Conservation (phyloP, 1,140 invertebrate genomes). For the Scaptomyza hsui region DNA sequence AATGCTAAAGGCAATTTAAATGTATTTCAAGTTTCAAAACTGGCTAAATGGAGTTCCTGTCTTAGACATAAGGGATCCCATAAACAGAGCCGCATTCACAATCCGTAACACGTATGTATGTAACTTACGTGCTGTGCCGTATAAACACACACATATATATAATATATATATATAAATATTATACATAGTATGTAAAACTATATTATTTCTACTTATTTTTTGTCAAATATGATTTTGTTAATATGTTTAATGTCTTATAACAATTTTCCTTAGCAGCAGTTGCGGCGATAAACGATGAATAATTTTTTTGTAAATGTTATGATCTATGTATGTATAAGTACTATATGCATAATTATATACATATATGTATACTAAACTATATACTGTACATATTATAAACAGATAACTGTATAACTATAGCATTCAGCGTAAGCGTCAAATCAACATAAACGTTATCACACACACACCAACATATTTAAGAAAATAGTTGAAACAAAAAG, state of each 20-base stretch:
- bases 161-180: constrained; percentile 3
- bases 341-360: constrained; percentile 13
- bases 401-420: constrained; percentile 62
- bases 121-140: too few species aligned
- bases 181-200: constrained; percentile 14
- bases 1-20: constrained; percentile 51
- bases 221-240: constrained; percentile 35
- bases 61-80: constrained; percentile 28
- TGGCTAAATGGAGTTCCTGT: constrained; percentile 35
- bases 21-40: constrained; percentile 40
- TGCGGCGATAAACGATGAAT: constrained; percentile 13
- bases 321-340: constrained; percentile 21
- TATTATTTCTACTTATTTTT: constrained; percentile 17
- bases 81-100: constrained; percentile 13
- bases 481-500: constrained; percentile 12
- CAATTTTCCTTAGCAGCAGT: constrained; percentile 31
- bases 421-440: constrained; percentile 41
- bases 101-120: constrained; percentile 22
- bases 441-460: constrained; percentile 45
- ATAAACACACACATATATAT: constrained; percentile 24
- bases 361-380: constrained; percentile 59
- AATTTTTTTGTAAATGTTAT: constrained; percentile 39
- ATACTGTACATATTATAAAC: constrained; percentile 64
- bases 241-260: constrained; percentile 17
- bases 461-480: constrained; percentile 12